Conservation (phyloP, 2,888 invertebrate species). For the Caenorhabditis sp. region DNA sequence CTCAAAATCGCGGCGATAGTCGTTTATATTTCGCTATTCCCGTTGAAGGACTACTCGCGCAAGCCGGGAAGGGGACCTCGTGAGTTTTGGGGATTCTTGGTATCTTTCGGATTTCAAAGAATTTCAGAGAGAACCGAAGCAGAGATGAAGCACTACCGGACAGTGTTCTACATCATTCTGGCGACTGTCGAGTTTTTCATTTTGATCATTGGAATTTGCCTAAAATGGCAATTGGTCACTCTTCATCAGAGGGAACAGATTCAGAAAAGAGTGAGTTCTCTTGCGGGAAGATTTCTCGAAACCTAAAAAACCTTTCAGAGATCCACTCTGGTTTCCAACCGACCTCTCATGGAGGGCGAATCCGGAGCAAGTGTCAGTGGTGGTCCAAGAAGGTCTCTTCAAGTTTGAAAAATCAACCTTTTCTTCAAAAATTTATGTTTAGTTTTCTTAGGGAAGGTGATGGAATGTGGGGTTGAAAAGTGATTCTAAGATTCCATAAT, state of each 20-base stretch:
- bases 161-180: constrained; percentile 70
- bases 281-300: not conserved
- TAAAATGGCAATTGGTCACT: constrained; percentile 74
- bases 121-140: constrained; percentile 56
- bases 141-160: constrained; percentile 64
- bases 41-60: constrained; percentile 52
- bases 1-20: constrained; percentile 72
- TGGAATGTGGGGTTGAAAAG: too few relatives aligned
- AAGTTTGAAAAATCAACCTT: constrained; percentile 5
- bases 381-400: constrained; percentile 47
- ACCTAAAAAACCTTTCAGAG: constrained; percentile 35
- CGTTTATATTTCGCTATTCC: constrained; percentile 70
- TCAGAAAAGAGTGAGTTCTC: constrained; percentile 64
- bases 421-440: not conserved
- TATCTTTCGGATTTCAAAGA: not conserved
- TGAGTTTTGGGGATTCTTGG: constrained; percentile 20
- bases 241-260: constrained; percentile 68
- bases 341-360: constrained; percentile 63
- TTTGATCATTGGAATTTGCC: constrained; percentile 66
- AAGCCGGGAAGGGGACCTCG: constrained; percentile 44
- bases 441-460: too few relatives aligned
- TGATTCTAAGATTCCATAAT: not conserved
- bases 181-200: constrained; percentile 63
- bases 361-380: constrained; percentile 19
- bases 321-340: constrained; percentile 63